Conservation (phyloP, 2,113 vertebrate genomes). For the Himantopus leucocephalus region DNA sequence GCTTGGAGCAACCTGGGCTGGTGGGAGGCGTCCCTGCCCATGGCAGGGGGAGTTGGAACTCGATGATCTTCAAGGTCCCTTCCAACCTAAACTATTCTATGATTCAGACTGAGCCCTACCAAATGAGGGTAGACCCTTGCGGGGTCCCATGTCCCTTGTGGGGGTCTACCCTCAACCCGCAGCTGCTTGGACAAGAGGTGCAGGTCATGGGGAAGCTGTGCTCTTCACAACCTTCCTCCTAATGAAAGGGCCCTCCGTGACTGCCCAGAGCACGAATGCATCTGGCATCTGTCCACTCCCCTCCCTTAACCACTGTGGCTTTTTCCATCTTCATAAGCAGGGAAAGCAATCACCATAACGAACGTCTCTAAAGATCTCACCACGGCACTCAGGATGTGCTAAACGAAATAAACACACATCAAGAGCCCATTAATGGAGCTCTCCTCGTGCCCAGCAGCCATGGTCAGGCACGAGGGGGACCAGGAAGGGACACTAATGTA, state of each 20-base stretch:
- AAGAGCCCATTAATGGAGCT: constrained; percentile 5
- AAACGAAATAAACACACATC: constrained; percentile 28
- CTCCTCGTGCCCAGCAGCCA: neutral
- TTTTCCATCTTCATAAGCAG: constrained; percentile 50
- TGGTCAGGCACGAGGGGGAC: neutral
- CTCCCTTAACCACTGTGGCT: constrained; percentile 4
- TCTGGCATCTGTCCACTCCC: constrained; percentile 4
- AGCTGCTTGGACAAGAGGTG: neutral
- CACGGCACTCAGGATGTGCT: constrained; percentile 1
- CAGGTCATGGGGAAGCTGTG: rapidly evolving
- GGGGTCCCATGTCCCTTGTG: neutral
- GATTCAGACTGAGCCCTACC: neutral
- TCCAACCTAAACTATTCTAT: neutral
- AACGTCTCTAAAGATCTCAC: constrained; percentile 15
- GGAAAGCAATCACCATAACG: constrained; percentile 28
- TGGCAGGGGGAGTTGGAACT: neutral
- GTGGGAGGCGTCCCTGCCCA: neutral
- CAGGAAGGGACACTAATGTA: neutral
- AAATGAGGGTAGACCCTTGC: neutral
- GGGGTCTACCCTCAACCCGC: neutral
- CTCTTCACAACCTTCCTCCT: neutral
- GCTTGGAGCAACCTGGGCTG: neutral
- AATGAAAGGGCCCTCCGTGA: neutral
- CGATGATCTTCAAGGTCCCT: neutral
- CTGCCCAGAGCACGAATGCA: neutral